phyloP scores from a whole-genome alignment of 1,140 invertebrate genomes.

The Lepidotrigona ventralis region DNA sequence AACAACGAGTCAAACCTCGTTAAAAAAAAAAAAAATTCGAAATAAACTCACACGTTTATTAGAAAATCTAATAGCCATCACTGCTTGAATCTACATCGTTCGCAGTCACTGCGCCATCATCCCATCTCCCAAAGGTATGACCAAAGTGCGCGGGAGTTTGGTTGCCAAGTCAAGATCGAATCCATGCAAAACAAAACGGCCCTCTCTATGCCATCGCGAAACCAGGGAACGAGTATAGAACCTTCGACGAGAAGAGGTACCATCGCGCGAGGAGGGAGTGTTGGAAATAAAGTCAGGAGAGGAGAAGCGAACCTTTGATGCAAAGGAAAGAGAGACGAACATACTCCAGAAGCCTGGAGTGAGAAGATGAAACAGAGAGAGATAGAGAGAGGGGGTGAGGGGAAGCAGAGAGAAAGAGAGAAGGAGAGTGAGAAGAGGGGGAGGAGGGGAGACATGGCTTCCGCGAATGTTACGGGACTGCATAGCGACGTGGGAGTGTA shows the following conservation, averaged over 20 bases:
- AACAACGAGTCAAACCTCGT: too few species aligned
- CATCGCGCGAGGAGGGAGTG: neutral
- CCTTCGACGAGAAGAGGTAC: conserved; percentile 3
- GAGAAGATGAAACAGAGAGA: conserved; percentile 9
- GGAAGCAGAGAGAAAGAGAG: conserved; percentile 3
- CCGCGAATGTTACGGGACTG: conserved; percentile 80
- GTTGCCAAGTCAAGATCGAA: conserved; percentile 62
- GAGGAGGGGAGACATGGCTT: conserved; percentile 64
- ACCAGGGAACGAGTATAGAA: conserved; percentile 23
- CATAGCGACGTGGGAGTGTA: conserved; percentile 79
- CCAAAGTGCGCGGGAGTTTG: neutral
- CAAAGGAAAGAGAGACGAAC: neutral
- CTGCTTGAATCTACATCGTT: too few species aligned
- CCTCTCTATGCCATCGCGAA: conserved; percentile 26
- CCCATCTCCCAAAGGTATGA: neutral
- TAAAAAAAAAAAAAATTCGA: too few species aligned
- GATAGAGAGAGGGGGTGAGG: conserved; percentile 6
- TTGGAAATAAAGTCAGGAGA: conserved; percentile 39
- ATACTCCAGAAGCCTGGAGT: neutral
- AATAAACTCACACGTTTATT: too few species aligned
- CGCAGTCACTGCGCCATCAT: too few species aligned
- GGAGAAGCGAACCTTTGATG: neutral
- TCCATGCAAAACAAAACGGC: conserved; percentile 42
- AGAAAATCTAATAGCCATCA: too few species aligned
- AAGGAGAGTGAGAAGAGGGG: conserved; percentile 17